Evolutionary conservation across 2,113 vertebrate genomes (phyloP).

Genomic region (Antechinus flavipes): DNA sequence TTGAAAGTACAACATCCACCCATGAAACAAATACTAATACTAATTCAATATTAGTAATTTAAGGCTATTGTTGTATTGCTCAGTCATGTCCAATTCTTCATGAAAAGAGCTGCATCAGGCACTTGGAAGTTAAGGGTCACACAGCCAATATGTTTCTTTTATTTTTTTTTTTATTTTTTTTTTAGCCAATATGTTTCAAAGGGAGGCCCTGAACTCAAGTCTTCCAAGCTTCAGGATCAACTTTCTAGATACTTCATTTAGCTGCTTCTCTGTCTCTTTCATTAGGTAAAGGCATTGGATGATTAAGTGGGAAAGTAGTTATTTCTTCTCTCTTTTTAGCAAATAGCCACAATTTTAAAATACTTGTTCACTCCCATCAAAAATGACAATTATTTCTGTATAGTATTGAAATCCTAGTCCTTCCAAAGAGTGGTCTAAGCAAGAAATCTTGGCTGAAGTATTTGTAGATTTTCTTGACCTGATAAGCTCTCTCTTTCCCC

Average conservation of each 20-base stretch:
- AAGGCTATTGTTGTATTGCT: too few relatives aligned
- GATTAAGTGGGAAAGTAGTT: neutral
- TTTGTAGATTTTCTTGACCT: neutral
- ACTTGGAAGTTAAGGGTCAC: too few relatives aligned
- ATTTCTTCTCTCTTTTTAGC: conserved; percentile 23
- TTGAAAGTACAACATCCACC: neutral
- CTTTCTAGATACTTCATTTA: too few relatives aligned
- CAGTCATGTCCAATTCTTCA: too few relatives aligned
- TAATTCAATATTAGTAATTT: neutral
- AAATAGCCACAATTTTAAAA: neutral
- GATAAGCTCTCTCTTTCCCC: too few relatives aligned
- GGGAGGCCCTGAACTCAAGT: too few relatives aligned
- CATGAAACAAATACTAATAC: neutral
- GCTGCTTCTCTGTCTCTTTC: too few relatives aligned
- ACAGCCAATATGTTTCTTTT: too few relatives aligned
- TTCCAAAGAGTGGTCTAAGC: conserved; percentile 18
- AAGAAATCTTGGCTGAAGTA: conserved; percentile 11
- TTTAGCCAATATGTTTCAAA: too few relatives aligned
- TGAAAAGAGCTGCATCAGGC: too few relatives aligned
- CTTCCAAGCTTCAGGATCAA: too few relatives aligned
- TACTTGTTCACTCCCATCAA: neutral
- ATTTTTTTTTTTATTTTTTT: too few relatives aligned
- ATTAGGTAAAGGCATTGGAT: neutral
- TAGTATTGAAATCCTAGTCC: neutral
- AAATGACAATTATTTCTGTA: neutral